Evolutionary conservation across 2,113 vertebrate species (phyloP).

Genomic region (Setophaga petechia): DNA sequence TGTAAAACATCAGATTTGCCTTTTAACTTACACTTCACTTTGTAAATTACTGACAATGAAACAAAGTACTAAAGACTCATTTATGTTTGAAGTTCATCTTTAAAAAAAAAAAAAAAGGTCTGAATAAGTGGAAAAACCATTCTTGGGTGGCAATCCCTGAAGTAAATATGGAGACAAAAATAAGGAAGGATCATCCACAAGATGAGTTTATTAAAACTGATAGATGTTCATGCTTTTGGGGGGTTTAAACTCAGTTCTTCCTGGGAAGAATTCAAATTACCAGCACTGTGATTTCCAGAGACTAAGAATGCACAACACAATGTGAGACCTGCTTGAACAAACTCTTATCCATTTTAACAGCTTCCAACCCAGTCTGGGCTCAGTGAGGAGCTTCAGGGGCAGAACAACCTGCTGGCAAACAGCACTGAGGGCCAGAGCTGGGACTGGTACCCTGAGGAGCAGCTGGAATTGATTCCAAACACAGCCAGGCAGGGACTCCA

Average conservation of each 20-base stretch:
- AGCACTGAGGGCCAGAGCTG: not conserved
- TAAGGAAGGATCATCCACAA: not conserved
- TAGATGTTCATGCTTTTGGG: rapidly evolving
- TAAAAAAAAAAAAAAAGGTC: not conserved
- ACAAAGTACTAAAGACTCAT: not conserved
- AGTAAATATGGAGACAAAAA: not conserved
- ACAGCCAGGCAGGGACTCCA: not conserved
- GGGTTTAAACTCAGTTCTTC: not conserved
- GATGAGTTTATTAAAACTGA: not conserved
- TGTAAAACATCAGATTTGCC: not conserved
- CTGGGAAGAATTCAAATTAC: not conserved
- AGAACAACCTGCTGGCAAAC: not conserved
- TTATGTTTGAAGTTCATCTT: not conserved
- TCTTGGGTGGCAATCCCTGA: not conserved
- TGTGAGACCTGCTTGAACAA: not conserved
- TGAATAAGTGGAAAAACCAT: not conserved
- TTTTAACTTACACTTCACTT: not conserved
- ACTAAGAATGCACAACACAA: not conserved
- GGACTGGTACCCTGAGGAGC: not conserved
- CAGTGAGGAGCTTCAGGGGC: rapidly evolving
- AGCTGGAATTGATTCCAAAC: not conserved
- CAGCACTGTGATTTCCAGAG: not conserved
- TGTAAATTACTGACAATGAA: not conserved
- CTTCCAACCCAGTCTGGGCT: not conserved
- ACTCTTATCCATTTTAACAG: not conserved